A percentile compares a stretch with the other conserved stretches of the same genome.
phyloP scores from a whole-genome alignment of 2,888 invertebrate species.

The Microctonus hyperodae region DNA sequence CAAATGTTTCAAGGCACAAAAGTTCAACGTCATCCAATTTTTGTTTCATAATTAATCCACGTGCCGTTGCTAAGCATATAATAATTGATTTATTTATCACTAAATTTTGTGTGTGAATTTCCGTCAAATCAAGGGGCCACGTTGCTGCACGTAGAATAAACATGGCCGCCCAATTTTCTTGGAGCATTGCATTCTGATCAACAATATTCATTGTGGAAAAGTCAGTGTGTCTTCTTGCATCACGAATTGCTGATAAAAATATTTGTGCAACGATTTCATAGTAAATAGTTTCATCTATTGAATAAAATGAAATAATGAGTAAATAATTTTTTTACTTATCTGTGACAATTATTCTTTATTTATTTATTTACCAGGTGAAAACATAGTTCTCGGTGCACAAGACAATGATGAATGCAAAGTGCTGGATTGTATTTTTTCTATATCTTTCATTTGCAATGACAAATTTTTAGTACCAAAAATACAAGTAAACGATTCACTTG shows the following conservation, averaged over 20 bases:
- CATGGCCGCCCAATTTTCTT: conserved; percentile 68
- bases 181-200: conserved; percentile 69
- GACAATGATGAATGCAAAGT: conserved; percentile 33
- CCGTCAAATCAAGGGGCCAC: conserved; percentile 66
- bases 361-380: conserved; percentile 42
- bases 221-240: conserved; percentile 66
- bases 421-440: conserved; percentile 25
- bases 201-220: conserved; percentile 64
- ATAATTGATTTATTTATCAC: conserved; percentile 28
- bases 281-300: conserved; percentile 52
- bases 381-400: conserved; percentile 38
- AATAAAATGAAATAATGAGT: background rate
- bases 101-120: conserved; percentile 37
- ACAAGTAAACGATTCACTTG: conserved; percentile 26
- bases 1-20: conserved; percentile 64
- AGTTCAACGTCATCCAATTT: conserved; percentile 65
- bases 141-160: conserved; percentile 68
- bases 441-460: conserved; percentile 1
- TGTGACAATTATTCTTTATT: conserved; percentile 10
- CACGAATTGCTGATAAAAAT: conserved; percentile 67
- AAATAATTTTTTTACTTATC: background rate
- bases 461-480: conserved; percentile 15
- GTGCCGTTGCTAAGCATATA: conserved; percentile 47
- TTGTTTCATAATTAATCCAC: conserved; percentile 61
- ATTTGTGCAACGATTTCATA: conserved; percentile 70